Evolutionary conservation across 2,888 invertebrate genomes (phyloP).

Genomic region (Agrochola circellaris): DNA sequence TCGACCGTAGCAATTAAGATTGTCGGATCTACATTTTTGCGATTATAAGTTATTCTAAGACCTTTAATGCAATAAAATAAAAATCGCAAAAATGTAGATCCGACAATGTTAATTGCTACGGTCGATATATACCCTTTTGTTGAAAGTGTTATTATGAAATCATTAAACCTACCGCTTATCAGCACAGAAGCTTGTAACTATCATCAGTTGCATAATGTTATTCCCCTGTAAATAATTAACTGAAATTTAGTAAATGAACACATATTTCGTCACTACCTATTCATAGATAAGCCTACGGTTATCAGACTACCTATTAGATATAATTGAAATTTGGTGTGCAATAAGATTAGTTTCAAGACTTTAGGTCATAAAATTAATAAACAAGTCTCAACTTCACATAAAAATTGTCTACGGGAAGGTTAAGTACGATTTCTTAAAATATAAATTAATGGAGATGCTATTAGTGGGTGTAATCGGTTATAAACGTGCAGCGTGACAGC

Average conservation of each 20-base stretch:
- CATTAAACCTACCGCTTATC: not conserved
- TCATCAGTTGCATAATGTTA: not conserved
- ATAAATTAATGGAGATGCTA: constrained; percentile 15
- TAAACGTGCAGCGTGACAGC: not conserved
- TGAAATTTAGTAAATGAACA: not conserved
- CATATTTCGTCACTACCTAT: not conserved
- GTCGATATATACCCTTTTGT: not conserved
- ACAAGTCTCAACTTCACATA: not conserved
- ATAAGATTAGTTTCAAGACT: not conserved
- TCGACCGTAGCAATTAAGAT: no score
- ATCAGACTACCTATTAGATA: not conserved
- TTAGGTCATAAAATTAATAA: constrained; percentile 27
- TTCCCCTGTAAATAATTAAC: not conserved
- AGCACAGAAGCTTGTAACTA: not conserved
- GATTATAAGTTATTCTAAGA: no score
- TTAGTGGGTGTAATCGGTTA: constrained; percentile 28
- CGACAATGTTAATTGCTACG: no score
- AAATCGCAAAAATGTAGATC: no score
- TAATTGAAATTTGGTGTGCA: not conserved
- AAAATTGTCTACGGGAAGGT: constrained; percentile 36
- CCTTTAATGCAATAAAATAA: no score
- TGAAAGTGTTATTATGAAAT: constrained; percentile 10
- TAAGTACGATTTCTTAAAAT: constrained; percentile 28
- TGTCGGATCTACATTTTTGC: no score
- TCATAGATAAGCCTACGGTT: not conserved